Conservation (phyloP, 2,113 vertebrate genomes). For the Pantherophis guttatus region DNA sequence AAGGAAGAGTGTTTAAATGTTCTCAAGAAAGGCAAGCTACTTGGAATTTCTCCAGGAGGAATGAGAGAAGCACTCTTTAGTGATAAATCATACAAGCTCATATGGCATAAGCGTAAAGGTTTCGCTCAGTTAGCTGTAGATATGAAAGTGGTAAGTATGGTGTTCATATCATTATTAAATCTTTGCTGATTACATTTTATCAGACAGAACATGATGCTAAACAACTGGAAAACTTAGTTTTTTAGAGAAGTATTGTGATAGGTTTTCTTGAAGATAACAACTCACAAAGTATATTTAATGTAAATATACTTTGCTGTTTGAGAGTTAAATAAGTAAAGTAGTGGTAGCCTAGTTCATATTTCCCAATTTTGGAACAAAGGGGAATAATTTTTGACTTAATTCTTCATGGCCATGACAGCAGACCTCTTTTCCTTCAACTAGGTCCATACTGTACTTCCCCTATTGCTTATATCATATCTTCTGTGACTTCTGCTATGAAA, state of each 20-base stretch:
- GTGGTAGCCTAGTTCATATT: background rate
- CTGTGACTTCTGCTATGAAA: background rate
- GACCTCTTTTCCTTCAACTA: background rate
- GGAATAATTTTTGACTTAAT: background rate
- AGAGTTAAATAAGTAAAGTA: background rate
- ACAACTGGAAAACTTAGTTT: background rate
- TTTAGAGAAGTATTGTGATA: background rate
- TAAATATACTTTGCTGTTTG: background rate
- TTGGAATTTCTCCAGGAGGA: slow-evolving; percentile 81
- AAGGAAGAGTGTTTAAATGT: slow-evolving; percentile 79
- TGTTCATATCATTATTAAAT: background rate
- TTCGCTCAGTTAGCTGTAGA: slow-evolving; percentile 82
- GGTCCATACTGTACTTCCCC: background rate
- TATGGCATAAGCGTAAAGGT: slow-evolving; percentile 78
- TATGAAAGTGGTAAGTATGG: slow-evolving; percentile 73
- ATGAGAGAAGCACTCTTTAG: slow-evolving; percentile 81
- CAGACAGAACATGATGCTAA: background rate
- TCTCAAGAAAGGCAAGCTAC: slow-evolving; percentile 73
- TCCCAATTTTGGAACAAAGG: background rate
- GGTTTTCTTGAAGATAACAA: background rate
- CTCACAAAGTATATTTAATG: background rate
- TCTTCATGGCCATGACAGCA: background rate
- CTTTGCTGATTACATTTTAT: background rate
- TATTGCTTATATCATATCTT: background rate
- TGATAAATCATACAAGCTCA: slow-evolving; percentile 75